Base-by-base conservation (phyloP, 2,888 invertebrate genomes). In the Torymus texanus region DNA sequence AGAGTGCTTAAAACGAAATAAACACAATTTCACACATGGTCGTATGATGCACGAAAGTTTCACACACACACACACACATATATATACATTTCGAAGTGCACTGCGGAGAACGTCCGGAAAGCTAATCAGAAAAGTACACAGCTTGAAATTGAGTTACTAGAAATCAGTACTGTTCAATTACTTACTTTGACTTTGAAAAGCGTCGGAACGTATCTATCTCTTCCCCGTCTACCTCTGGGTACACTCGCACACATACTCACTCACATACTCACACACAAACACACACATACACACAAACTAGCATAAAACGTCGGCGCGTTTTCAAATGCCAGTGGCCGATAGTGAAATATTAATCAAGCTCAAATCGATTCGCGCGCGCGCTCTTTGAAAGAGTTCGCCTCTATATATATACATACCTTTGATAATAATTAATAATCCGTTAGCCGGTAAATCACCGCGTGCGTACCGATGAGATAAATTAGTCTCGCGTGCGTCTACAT, bases 371-470 rank as follows among this genome's bases (percentile, higher is more conserved):
- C 41, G 41, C 41, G 41, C 41, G 41, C 21, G 21, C 21, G 1
- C 10, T 41, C 50, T 8, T 65, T 16, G 16, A 65, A 65, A 50
- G 16, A 70, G 58, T 59, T 59, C 59, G 18, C 50, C n/a, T 2
- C 21, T 21, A 21, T 21, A 21, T 21, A 21, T 21, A 21, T 70
- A 59, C 41, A 41, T 14, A 13, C 8, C 24, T 53, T 24, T 18
- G 53, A 68, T 55, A 75, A 76, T 63, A 76, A 76, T 76, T 76
- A 71, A 76, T 70, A 63, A 76, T 63, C 70, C 58, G 58, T 63
- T 63, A 24, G 50, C 56, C 29, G 55, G 70, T 76, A 68, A 76
- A 76, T 70, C 76, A 76, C 63, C 41, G 8, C 41, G 41, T 8
- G 41, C 41, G 41, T 8, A n/a, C 2, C 13, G 59, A 10, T 13